phyloP scores from a whole-genome alignment of 37 sponge, comb jelly and placozoan species.

The Agelas oroides region DNA sequence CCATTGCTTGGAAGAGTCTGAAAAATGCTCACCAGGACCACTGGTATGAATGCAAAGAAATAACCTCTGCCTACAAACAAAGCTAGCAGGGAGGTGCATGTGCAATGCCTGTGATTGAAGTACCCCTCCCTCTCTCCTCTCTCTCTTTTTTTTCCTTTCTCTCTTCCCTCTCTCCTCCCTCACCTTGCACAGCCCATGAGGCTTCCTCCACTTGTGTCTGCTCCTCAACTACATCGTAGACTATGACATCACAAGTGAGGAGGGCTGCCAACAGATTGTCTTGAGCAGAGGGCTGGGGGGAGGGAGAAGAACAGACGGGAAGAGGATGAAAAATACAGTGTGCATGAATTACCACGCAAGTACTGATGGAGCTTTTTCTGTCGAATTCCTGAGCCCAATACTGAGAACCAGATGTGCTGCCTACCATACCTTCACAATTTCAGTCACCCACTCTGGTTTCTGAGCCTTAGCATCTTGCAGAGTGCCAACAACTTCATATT shows the following conservation, averaged over 20 bases:
- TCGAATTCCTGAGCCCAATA: too few species aligned
- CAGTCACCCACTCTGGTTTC: slow-evolving; percentile 73
- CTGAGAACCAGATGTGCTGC: too few species aligned
- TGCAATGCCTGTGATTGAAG: too few species aligned
- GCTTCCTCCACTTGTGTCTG: slow-evolving; percentile 80
- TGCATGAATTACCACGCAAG: neutral
- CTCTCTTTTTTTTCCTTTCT: too few species aligned
- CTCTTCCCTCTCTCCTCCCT: neutral
- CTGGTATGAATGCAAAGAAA: too few species aligned
- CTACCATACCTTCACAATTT: slow-evolving; percentile 45
- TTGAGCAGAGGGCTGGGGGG: neutral
- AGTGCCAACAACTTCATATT: slow-evolving; percentile 87
- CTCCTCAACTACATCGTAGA: slow-evolving; percentile 77
- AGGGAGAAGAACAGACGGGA: neutral
- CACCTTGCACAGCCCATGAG: slow-evolving; percentile 75
- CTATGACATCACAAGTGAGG: slow-evolving; percentile 85
- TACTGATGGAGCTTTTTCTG: too few species aligned
- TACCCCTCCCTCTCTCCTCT: too few species aligned
- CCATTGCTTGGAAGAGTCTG: too few species aligned
- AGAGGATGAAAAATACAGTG: neutral
- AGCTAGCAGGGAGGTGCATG: too few species aligned
- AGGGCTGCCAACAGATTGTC: slow-evolving; percentile 55
- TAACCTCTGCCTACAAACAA: too few species aligned
- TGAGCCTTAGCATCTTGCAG: slow-evolving; percentile 41
- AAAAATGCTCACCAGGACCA: too few species aligned